phyloP scores from a whole-genome alignment of 2,113 vertebrate genomes.

The Podocnemis expansa region DNA sequence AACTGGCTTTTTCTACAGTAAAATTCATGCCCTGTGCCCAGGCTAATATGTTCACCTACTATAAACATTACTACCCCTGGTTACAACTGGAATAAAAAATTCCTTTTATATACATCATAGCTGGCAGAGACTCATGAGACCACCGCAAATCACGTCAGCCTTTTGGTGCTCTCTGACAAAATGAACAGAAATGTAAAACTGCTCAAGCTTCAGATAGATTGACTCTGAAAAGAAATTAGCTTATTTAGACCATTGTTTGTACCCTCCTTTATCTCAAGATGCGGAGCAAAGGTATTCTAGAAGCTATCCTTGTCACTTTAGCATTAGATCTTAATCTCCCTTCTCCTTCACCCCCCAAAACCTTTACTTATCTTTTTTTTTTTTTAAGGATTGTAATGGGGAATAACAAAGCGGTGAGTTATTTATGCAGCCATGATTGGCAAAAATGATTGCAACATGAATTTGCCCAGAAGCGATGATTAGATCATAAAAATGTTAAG shows the following conservation, averaged over 20 bases:
- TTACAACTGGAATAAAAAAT: slow-evolving; percentile 78
- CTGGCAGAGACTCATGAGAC: slow-evolving; percentile 72
- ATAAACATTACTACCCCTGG: slow-evolving; percentile 78
- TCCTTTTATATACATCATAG: slow-evolving; percentile 76
- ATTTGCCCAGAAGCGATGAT: slow-evolving; percentile 78
- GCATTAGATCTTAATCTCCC: slow-evolving; percentile 36
- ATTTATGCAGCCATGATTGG: slow-evolving; percentile 76
- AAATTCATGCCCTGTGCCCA: slow-evolving; percentile 77
- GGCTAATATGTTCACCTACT: slow-evolving; percentile 76
- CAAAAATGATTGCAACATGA: slow-evolving; percentile 77
- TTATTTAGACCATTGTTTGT: slow-evolving; percentile 67
- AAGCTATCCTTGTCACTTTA: slow-evolving; percentile 58
- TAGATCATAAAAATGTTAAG: slow-evolving; percentile 79
- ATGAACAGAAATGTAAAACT: slow-evolving; percentile 68
- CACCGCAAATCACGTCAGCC: slow-evolving; percentile 72
- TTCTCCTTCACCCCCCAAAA: slow-evolving; percentile 14
- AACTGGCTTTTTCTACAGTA: slow-evolving; percentile 74
- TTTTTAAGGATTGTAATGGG: slow-evolving; percentile 70
- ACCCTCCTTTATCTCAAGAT: slow-evolving; percentile 53
- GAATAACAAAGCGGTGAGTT: slow-evolving; percentile 75
- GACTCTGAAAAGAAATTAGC: slow-evolving; percentile 67
- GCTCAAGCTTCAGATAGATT: slow-evolving; percentile 34
- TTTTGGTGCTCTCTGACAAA: slow-evolving; percentile 68
- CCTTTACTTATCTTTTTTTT: slow-evolving; percentile 26
- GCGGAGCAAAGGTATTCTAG: slow-evolving; percentile 37